Conservation (phyloP, 2,888 invertebrate genomes). For the Strigamia maritima region DNA sequence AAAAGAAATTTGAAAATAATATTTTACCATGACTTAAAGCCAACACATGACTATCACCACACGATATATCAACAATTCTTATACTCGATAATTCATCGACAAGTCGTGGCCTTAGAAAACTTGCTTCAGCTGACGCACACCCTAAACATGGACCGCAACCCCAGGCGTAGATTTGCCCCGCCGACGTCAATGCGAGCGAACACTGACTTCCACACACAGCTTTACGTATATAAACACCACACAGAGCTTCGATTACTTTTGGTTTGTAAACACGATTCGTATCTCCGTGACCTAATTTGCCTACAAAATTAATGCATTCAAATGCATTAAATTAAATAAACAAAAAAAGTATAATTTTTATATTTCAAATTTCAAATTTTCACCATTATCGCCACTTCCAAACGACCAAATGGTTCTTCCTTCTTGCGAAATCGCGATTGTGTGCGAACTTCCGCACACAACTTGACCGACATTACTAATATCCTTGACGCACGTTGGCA, state of each 20-base stretch:
- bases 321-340: neutral
- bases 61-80: slow-evolving; percentile 60
- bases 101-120: slow-evolving; percentile 58
- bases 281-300: slow-evolving; percentile 54
- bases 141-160: slow-evolving; percentile 63
- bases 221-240: slow-evolving; percentile 59
- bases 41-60: slow-evolving; percentile 63
- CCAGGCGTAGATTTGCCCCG: slow-evolving; percentile 62
- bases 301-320: slow-evolving; percentile 46
- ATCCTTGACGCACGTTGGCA: slow-evolving; percentile 55
- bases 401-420: slow-evolving; percentile 63
- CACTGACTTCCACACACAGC: slow-evolving; percentile 60
- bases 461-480: slow-evolving; percentile 58
- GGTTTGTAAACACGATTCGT: slow-evolving; percentile 58
- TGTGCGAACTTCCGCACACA: slow-evolving; percentile 64
- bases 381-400: slow-evolving; percentile 65
- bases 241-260: slow-evolving; percentile 60
- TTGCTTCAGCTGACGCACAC: slow-evolving; percentile 59
- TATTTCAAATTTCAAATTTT: slow-evolving; percentile 58
- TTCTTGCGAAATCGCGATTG: slow-evolving; percentile 61
- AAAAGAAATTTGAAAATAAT: slow-evolving; percentile 59
- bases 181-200: slow-evolving; percentile 58
- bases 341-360: too few relatives aligned
- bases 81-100: slow-evolving; percentile 58
- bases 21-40: slow-evolving; percentile 59